Conservation (phyloP, 2,888 invertebrate genomes). For the Digitonthophagus gazella region DNA sequence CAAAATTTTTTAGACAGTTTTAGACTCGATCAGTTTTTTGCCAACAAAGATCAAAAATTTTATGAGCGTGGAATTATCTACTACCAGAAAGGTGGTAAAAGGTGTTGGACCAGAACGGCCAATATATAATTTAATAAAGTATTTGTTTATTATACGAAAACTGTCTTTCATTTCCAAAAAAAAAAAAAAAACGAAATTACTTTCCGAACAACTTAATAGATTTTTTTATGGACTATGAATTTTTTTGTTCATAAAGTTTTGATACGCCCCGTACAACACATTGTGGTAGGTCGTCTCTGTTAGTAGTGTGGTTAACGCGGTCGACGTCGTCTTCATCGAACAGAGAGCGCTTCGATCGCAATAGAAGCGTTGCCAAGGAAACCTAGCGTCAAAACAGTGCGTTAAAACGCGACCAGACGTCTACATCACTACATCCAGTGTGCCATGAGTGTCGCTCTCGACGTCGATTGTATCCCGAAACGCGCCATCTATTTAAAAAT, state of each 20-base stretch:
- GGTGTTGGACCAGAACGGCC: too few species aligned
- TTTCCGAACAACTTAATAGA: too few species aligned
- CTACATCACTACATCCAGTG: neutral
- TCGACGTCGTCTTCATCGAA: neutral
- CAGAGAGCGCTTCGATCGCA: constrained; percentile 6
- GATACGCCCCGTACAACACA: neutral
- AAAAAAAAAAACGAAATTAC: too few species aligned
- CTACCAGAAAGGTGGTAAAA: too few species aligned
- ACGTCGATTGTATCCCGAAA: neutral
- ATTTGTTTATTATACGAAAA: too few species aligned
- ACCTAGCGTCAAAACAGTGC: constrained; percentile 14
- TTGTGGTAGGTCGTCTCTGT: constrained; percentile 11
- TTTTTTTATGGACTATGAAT: too few species aligned
- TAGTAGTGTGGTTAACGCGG: neutral
- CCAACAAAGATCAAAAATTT: too few species aligned
- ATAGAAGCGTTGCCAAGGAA: constrained; percentile 11
- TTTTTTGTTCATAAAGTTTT: neutral
- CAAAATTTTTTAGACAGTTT: too few species aligned
- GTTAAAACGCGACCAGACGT: neutral
- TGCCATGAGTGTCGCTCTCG: neutral
- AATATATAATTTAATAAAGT: too few species aligned
- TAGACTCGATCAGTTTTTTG: too few species aligned
- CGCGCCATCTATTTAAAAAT: neutral
- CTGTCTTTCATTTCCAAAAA: too few species aligned
- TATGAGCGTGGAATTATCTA: too few species aligned